Percentiles rank a stretch among this genome's conserved stretches.
Conservation (phyloP, 2,888 invertebrate species). For the Acrocera orbiculus region DNA sequence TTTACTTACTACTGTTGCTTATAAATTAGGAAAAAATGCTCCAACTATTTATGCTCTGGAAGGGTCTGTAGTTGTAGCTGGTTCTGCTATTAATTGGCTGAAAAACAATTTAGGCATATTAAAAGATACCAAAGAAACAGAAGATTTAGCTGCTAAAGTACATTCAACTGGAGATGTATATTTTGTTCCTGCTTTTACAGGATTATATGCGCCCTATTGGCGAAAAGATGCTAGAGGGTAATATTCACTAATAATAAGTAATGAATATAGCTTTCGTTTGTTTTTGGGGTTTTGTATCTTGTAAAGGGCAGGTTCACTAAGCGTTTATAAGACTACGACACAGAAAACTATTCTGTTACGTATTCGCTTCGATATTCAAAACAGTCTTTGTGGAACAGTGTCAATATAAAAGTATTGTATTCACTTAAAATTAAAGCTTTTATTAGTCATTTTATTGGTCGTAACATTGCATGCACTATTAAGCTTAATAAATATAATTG, state of each 20-base stretch:
- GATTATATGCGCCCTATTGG: conserved; percentile 97
- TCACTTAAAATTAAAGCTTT: no score
- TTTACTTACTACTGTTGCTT: conserved; percentile 78
- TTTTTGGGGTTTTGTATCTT: no score
- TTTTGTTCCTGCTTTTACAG: conserved; percentile 95
- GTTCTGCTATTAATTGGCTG: conserved; percentile 84
- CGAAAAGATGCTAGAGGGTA: conserved; percentile 86
- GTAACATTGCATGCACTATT: no score
- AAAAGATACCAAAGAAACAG: conserved; percentile 51
- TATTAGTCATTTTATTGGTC: no score
- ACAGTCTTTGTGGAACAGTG: no score
- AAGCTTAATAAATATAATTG: no score
- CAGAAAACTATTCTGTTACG: no score
- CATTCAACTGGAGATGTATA: conserved; percentile 86
- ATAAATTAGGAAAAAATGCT: conserved; percentile 64
- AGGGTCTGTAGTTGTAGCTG: conserved; percentile 86
- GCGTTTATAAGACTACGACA: no score
- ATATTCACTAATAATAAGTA: conserved; percentile 1
- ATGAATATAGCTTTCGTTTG: no score
- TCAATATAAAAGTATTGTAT: no score
- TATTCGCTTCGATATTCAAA: no score
- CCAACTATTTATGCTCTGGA: conserved; percentile 87
- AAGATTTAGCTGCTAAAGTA: conserved; percentile 57
- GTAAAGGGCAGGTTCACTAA: no score
- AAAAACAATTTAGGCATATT: conserved; percentile 80